Evolutionary conservation across 2,888 invertebrate genomes (phyloP).

Genomic region (Teleogryllus oceanicus): DNA sequence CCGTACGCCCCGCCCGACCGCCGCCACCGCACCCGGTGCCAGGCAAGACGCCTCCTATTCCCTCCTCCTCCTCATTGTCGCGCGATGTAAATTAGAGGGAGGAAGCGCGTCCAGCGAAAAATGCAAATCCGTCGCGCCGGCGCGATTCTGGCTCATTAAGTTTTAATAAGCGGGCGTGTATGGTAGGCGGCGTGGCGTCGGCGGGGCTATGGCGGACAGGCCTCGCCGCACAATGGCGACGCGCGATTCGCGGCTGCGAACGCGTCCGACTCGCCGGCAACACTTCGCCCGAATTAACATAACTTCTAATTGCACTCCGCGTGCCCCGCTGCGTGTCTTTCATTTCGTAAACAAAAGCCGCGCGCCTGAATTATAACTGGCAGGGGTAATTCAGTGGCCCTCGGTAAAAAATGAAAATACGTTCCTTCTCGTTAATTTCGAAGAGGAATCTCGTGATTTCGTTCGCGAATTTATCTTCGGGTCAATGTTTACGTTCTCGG

Average conservation of each 20-base stretch:
- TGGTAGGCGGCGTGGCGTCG: neutral
- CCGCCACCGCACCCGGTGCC: too few relatives aligned
- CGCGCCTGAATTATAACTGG: neutral
- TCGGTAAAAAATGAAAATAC: neutral
- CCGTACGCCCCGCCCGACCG: too few relatives aligned
- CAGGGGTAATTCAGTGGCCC: neutral
- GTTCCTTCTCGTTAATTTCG: neutral
- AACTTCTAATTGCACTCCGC: neutral
- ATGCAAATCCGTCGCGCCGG: neutral
- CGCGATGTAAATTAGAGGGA: neutral
- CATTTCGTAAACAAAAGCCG: constrained; percentile 6
- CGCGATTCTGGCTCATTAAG: constrained; percentile 2
- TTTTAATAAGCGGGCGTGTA: constrained; percentile 1
- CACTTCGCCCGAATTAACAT: constrained; percentile 9
- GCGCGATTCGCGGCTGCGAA: neutral
- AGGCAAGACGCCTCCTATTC: neutral
- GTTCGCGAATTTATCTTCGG: neutral
- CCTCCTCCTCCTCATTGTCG: neutral
- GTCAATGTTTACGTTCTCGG: neutral
- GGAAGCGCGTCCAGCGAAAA: constrained; percentile 4
- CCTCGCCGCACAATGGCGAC: neutral
- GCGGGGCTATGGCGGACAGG: neutral
- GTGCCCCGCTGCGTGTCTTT: neutral
- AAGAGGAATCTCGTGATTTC: neutral
- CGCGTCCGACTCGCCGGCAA: neutral